Evolutionary conservation across 2,797 vertebrate species (phyloP).

Genomic region (Crocidura indochinensis): DNA sequence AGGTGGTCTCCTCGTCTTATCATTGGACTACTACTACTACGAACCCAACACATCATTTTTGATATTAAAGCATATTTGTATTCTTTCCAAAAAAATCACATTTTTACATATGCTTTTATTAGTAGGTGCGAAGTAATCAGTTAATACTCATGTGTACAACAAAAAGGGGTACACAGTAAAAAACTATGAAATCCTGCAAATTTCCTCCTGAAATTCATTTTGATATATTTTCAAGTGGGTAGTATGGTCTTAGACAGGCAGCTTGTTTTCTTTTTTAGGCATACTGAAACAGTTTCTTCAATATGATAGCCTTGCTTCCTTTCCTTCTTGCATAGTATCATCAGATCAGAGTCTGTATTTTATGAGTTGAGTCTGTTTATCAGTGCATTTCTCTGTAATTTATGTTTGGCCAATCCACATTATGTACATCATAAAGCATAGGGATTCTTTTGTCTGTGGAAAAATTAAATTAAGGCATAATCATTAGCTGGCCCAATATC

Average conservation of each 20-base stretch:
- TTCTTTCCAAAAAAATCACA: slow-evolving; percentile 51
- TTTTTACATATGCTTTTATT: slow-evolving; percentile 15
- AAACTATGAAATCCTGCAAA: slow-evolving; percentile 12
- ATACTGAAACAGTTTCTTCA: slow-evolving; percentile 28
- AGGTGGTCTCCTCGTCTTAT: no score
- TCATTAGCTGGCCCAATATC: slow-evolving; percentile 21
- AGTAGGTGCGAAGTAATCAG: background rate
- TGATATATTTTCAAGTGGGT: slow-evolving; percentile 35
- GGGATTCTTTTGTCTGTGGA: slow-evolving; percentile 17
- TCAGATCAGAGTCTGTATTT: background rate
- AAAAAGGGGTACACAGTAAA: slow-evolving; percentile 14
- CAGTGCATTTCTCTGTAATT: background rate
- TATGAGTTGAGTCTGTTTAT: background rate
- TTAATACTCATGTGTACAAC: background rate
- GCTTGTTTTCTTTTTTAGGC: slow-evolving; percentile 51
- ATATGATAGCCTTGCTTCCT: background rate
- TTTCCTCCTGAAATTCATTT: slow-evolving; percentile 53
- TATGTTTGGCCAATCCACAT: slow-evolving; percentile 33
- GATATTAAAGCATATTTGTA: background rate
- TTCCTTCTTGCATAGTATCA: background rate
- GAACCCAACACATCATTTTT: background rate
- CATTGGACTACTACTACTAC: no score
- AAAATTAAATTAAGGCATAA: slow-evolving; percentile 35
- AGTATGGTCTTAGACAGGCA: background rate
- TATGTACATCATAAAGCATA: background rate